Evolutionary conservation across 2,888 invertebrate genomes (phyloP).

Genomic region (Zygogramma bicolorata): DNA sequence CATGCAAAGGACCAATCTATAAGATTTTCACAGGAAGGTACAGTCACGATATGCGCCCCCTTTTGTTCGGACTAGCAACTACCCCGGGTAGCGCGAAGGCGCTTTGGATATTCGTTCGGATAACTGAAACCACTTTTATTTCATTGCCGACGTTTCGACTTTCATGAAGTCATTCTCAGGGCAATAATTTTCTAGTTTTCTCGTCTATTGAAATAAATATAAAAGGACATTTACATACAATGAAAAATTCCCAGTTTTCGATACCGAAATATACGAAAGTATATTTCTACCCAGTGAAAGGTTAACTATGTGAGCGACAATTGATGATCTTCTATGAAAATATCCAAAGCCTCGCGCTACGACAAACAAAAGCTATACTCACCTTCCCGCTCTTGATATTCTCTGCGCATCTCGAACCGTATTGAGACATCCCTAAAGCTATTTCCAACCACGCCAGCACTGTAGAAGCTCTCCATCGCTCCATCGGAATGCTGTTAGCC

Average conservation of each 20-base stretch:
- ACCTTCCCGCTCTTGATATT: constrained; percentile 97
- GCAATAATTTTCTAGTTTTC: too few species aligned
- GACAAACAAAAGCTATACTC: constrained; percentile 32
- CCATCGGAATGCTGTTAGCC: constrained; percentile 86
- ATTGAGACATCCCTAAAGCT: constrained; percentile 94
- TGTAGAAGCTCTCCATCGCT: constrained; percentile 92
- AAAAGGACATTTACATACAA: too few species aligned
- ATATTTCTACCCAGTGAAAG: too few species aligned
- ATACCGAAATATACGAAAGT: too few species aligned
- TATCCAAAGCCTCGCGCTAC: not conserved
- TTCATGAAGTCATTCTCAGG: too few species aligned
- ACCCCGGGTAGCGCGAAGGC: not conserved
- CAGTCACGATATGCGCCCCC: too few species aligned
- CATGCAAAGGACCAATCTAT: constrained; percentile 78
- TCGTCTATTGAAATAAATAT: too few species aligned
- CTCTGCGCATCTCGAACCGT: constrained; percentile 89
- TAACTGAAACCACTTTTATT: too few species aligned
- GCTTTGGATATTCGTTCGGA: not conserved
- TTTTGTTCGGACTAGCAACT: constrained; percentile 30
- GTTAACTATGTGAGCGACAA: too few species aligned
- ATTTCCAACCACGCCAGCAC: constrained; percentile 96
- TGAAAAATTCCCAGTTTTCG: too few species aligned
- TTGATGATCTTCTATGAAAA: too few species aligned
- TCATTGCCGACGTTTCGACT: too few species aligned
- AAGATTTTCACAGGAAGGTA: constrained; percentile 73